Conservation (phyloP, 2,113 vertebrate genomes). For the Centropus bengalensis region DNA sequence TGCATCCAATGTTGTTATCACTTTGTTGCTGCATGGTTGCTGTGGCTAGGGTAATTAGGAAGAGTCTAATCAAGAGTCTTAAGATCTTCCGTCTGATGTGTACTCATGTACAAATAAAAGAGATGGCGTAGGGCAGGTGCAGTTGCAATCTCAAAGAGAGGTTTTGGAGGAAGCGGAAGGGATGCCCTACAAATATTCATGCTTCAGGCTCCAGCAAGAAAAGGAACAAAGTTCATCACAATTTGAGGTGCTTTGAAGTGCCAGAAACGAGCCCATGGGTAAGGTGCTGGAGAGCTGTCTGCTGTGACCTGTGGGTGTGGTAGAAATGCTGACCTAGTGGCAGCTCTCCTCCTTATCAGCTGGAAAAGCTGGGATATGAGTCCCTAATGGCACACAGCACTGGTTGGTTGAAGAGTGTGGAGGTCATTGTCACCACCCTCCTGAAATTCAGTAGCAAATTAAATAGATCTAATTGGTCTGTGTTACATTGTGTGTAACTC, state of each 20-base stretch:
- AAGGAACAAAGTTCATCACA: not conserved
- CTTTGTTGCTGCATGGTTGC: not conserved
- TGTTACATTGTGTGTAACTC: accelerated
- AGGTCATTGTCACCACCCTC: not conserved
- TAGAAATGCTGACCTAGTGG: not conserved
- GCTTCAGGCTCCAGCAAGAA: not conserved
- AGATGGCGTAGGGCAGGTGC: not conserved
- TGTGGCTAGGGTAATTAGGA: constrained; percentile 14
- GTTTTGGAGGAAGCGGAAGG: constrained; percentile 3
- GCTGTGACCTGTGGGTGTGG: not conserved
- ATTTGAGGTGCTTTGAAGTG: not conserved
- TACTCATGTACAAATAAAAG: not conserved
- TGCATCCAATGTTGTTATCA: not conserved
- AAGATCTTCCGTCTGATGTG: not conserved
- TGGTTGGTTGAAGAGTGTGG: not conserved
- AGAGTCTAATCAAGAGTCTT: not conserved
- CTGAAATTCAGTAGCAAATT: not conserved
- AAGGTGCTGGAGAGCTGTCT: not conserved
- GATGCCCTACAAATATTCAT: not conserved
- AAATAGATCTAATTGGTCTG: not conserved
- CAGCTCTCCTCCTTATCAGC: not conserved
- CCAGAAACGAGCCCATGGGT: not conserved
- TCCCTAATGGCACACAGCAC: not conserved
- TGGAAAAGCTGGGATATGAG: not conserved
- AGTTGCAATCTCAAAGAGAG: not conserved